phyloP scores from a whole-genome alignment of 2,888 invertebrate species.

The Drosophila atroscutellata region DNA sequence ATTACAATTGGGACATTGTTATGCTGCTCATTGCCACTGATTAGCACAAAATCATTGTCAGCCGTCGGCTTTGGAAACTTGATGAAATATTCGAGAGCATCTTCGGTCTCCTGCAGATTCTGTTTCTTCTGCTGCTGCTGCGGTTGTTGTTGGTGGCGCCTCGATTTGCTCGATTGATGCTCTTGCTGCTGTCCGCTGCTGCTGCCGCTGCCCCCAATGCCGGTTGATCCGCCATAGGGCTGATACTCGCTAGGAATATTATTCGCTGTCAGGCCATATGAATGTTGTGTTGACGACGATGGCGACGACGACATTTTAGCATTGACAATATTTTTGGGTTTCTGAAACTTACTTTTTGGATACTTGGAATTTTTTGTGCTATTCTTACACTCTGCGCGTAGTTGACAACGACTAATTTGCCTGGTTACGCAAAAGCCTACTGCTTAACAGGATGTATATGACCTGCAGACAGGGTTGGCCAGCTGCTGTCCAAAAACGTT shows the following conservation, averaged over 20 bases:
- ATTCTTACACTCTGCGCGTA: conserved; percentile 6
- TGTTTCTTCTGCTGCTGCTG: conserved; percentile 36
- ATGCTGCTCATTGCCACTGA: conserved; percentile 85
- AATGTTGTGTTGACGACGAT: conserved; percentile 46
- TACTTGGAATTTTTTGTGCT: conserved; percentile 25
- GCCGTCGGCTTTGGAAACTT: conserved; percentile 86
- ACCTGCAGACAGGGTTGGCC: neutral
- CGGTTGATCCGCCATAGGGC: conserved; percentile 43
- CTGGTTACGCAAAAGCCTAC: conserved; percentile 68
- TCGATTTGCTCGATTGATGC: conserved; percentile 6
- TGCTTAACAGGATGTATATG: conserved; percentile 31
- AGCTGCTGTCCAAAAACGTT: neutral
- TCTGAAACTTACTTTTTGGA: conserved; percentile 17
- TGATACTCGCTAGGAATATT: conserved; percentile 48
- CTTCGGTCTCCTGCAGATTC: conserved; percentile 69
- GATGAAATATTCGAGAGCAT: conserved; percentile 88
- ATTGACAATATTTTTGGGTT: conserved; percentile 31
- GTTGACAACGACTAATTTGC: conserved; percentile 19
- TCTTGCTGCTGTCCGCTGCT: conserved; percentile 18
- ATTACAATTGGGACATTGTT: conserved; percentile 89
- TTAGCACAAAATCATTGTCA: conserved; percentile 86
- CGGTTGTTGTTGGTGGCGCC: conserved; percentile 14
- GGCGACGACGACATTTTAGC: conserved; percentile 59
- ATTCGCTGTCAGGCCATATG: conserved; percentile 56
- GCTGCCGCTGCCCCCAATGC: conserved; percentile 22